Evolutionary conservation across 30 jellyfish, hydroid and myxozoan genomes (phyloP), one percentile per base, ranked within the genome.

Genomic region (Pelagia noctiluca): DNA sequence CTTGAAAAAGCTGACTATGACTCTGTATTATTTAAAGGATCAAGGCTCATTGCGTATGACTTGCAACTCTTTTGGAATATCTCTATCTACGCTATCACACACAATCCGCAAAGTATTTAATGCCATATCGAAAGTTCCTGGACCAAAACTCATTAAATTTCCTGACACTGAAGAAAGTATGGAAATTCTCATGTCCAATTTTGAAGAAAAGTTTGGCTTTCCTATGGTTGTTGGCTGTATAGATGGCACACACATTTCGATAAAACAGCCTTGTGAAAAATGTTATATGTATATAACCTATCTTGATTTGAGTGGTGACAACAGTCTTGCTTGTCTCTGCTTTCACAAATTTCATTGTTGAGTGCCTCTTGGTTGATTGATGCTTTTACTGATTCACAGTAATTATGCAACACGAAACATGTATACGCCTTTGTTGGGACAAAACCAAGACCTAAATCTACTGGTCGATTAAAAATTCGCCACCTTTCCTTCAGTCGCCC

Each of bases 321-420:
- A 47, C 87, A 75, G 26, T 48, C 30, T 30, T 75, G 87, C 16
- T 5, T 8, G 16, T 16, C 8, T 16, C 48, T 25, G 32, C 57
- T 86, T 8, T 63, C 37, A 12, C 16, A 1, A 23, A 77, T 32
- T 77, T 54, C 72, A 28, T n/a, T 34, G 35, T 67, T 63, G 18
- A 69, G 63, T 70, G 57, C 69, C n/a, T 85, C 86, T 12, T 37
- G 47, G 25, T 42, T 35, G 46, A 76, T 33, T 35, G 16, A 22
- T 25, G 42, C 92, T 21, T 76, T 67, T 16, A 34, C 42, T 12
- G 30, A 36, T 75, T 87, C 88, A 78, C 96, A 87, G 35, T 62
- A 76, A 79, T 87, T 87, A 49, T 87, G 96, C 80, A 87, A 63
- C 23, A 87, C 96, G 66, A 87, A 77, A 69, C 96, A 87, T 32